A percentile compares a stretch with the other conserved stretches of the same genome.
These are phyloP conservation scores for Aphis gossypii DNA, from an alignment of 1,140 invertebrate genomes.

Conservation along the genomic window DNA sequence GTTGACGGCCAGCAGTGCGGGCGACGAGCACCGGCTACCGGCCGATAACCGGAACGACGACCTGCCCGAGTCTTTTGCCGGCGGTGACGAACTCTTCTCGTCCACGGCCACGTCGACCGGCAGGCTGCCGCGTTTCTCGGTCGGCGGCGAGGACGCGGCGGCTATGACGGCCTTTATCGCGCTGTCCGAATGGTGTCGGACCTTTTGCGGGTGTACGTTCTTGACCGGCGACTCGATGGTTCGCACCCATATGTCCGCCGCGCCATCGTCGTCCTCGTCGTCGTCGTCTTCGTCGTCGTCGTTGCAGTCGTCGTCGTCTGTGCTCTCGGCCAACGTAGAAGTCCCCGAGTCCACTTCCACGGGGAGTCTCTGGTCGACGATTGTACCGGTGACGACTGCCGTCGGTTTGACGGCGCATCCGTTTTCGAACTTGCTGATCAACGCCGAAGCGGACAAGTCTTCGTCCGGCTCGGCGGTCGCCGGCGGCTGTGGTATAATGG, in stretches of 20 bases:
- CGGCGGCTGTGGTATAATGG: not conserved
- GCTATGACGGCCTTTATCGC: conserved; percentile 5
- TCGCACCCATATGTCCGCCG: conserved; percentile 62
- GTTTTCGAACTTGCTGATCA: conserved; percentile 50
- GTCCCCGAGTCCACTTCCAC: conserved; percentile 43
- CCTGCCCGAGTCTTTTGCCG: conserved; percentile 43
- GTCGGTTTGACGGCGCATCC: conserved; percentile 19
- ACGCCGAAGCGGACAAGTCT: conserved; percentile 29
- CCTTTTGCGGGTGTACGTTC: conserved; percentile 40
- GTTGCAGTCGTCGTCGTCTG: not conserved
- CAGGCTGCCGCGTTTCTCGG: conserved; percentile 30
- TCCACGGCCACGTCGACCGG: not conserved
- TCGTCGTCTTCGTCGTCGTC: not conserved
- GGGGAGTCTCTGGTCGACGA: not conserved
- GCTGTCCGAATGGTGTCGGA: conserved; percentile 50
- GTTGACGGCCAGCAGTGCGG: not conserved
- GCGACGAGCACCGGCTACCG: conserved; percentile 15
- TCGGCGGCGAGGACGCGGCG: not conserved
- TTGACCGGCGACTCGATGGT: conserved; percentile 62
- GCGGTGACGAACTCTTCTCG: conserved; percentile 17
- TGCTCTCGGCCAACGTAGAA: conserved; percentile 45
- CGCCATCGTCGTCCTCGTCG: conserved; percentile 61
- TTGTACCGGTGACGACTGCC: not conserved
- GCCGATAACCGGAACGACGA: conserved; percentile 19
- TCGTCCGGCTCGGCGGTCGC: not conserved